Conservation (phyloP, 2,888 invertebrate species). For the Phasia obesa region DNA sequence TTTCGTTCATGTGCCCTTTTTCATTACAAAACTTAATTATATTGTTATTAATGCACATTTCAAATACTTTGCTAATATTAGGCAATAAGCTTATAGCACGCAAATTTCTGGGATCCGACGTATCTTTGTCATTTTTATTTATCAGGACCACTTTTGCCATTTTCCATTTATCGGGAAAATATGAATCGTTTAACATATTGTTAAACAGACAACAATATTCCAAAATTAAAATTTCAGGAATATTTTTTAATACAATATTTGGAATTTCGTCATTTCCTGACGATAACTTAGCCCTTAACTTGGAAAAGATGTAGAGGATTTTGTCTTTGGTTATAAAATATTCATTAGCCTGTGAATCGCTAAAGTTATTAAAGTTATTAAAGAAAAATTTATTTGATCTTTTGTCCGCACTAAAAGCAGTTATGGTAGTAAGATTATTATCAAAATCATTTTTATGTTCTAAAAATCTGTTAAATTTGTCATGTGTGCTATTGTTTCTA, state of each 20-base stretch:
- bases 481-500: neutral
- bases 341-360: neutral
- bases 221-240: neutral
- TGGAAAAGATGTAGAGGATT: neutral
- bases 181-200: neutral
- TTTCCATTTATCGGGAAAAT: slow-evolving; percentile 2
- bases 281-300: neutral
- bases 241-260: slow-evolving; percentile 10
- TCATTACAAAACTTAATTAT: neutral
- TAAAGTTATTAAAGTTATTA: neutral
- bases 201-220: neutral
- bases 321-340: neutral
- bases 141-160: too few relatives aligned
- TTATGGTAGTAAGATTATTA: neutral
- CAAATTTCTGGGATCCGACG: too few relatives aligned
- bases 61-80: slow-evolving; percentile 1
- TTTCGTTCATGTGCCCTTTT: too few relatives aligned
- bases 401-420: too few relatives aligned
- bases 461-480: slow-evolving; percentile 4
- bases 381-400: too few relatives aligned
- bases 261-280: slow-evolving; percentile 7
- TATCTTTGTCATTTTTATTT: too few relatives aligned
- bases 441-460: neutral
- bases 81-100: neutral
- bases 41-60: slow-evolving; percentile 3